A percentile compares a stretch with the other conserved stretches of the same genome.
These are phyloP conservation scores for Empidonax alnorum DNA, from an alignment of 2,113 vertebrate species.

Conservation along the genomic window DNA sequence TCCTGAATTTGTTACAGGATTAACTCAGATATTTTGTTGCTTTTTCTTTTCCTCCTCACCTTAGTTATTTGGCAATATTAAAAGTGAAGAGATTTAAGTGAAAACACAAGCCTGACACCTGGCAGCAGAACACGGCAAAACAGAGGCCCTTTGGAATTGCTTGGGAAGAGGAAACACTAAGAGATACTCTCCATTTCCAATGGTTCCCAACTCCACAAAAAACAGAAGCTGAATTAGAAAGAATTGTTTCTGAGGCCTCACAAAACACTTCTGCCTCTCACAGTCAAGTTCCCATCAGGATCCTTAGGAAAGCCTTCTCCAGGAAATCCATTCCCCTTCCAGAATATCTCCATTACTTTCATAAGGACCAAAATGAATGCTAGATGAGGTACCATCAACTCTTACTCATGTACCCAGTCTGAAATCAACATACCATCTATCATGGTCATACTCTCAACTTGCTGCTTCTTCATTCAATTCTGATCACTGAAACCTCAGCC, in stretches of 20 bases:
- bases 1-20: not conserved
- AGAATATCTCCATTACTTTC: not conserved
- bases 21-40: not conserved
- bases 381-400: not conserved
- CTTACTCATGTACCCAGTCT: not conserved
- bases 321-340: not conserved
- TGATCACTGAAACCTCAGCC: not conserved
- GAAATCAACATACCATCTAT: fast-evolving
- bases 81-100: not conserved
- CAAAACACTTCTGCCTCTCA: not conserved
- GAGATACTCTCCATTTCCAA: not conserved
- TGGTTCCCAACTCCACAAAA: not conserved
- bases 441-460: not conserved
- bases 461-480: not conserved
- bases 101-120: not conserved
- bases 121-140: not conserved
- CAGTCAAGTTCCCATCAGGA: not conserved
- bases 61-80: not conserved
- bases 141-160: not conserved
- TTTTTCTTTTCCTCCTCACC: not conserved
- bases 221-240: not conserved
- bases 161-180: not conserved
- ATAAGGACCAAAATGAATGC: not conserved
- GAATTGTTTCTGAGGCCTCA: not conserved
- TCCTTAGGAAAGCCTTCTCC: not conserved